Evolutionary conservation across 2,797 vertebrate genomes (phyloP), one percentile per base, ranked within the genome.

Genomic region (Mormyrops boulengeri): DNA sequence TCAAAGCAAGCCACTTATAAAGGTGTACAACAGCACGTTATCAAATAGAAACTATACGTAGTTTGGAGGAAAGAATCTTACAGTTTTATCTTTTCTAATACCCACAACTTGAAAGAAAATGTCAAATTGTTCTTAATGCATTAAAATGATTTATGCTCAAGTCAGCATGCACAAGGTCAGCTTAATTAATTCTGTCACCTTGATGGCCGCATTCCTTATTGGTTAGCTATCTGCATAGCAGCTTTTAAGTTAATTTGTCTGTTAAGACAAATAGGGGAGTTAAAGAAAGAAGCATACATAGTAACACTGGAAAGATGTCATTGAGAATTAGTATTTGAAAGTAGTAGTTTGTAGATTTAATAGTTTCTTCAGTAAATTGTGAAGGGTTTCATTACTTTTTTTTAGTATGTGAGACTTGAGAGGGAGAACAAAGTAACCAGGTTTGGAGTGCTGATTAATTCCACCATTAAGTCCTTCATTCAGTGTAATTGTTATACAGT

Each of bases 121-220:
- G 62, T 69, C 62, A 69, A 34, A 69, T 69, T 34, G 62, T 69
- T 69, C 26, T 11, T 34, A 69, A 69, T 69, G 62, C 62, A 73
- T 73, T 38, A 73, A 73, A 73, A 73, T 73, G 66, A 73, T 73
- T 73, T 73, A 73, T 73, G 66, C 12, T 73, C 66, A 4, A 73
- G 30, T 73, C 66, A 38, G 66, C 30, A 73, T 73, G 30, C 30
- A 38, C 66, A 73, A 38, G 66, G 66, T 73, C 66, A 38, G 30
- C 66, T 73, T 73, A 73, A 73, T 73, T 73, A 73, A 73, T 73
- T 73, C 12, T 73, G 66, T 73, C 66, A 34, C 66, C 66, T 73
- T 73, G 66, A 73, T 73, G 66, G 30, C 12, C 11, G 12, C 66
- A 38, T 73, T 73, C 30, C 66, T 73, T 73, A 73, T 73, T 73